Conservation (phyloP, 92 coral and sea anemone genomes). For the Parazoanthus atlanticus region DNA sequence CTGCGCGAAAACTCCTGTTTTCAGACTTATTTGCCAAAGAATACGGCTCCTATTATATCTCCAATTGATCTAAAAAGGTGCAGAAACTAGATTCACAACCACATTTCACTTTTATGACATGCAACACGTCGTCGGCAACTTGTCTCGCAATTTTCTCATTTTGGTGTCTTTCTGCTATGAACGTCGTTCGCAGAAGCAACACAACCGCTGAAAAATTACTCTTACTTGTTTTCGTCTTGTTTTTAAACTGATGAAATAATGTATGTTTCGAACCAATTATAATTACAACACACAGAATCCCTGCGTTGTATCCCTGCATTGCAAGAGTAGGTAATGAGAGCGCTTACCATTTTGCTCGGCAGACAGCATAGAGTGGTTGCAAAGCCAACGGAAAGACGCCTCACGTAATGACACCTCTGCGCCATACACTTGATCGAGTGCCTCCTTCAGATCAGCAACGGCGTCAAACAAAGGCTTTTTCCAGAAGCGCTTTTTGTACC, state of each 20-base stretch:
- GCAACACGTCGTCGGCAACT: neutral
- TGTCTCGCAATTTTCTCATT: neutral
- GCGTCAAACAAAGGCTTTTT: constrained; percentile 54
- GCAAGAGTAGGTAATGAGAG: neutral
- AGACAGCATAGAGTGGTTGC: constrained; percentile 62
- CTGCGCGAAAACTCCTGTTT: neutral
- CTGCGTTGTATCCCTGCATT: neutral
- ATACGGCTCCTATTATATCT: neutral
- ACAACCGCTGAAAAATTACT: neutral
- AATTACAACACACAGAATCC: neutral
- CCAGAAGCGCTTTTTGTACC: constrained; percentile 64
- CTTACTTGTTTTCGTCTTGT: neutral
- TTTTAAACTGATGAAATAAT: too few relatives aligned
- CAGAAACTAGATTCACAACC: neutral
- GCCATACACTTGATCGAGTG: constrained; percentile 44
- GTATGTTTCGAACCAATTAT: too few relatives aligned
- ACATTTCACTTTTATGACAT: neutral
- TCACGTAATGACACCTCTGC: constrained; percentile 49
- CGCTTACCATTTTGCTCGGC: constrained; percentile 41
- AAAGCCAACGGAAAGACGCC: constrained; percentile 61
- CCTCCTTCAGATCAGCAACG: constrained; percentile 46
- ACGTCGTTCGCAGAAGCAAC: neutral
- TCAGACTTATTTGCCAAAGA: too few relatives aligned
- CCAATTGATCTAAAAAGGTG: neutral
- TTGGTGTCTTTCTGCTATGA: too few relatives aligned